Conservation (phyloP, 2,797 vertebrate species). For the Gorsachius magnificus region DNA sequence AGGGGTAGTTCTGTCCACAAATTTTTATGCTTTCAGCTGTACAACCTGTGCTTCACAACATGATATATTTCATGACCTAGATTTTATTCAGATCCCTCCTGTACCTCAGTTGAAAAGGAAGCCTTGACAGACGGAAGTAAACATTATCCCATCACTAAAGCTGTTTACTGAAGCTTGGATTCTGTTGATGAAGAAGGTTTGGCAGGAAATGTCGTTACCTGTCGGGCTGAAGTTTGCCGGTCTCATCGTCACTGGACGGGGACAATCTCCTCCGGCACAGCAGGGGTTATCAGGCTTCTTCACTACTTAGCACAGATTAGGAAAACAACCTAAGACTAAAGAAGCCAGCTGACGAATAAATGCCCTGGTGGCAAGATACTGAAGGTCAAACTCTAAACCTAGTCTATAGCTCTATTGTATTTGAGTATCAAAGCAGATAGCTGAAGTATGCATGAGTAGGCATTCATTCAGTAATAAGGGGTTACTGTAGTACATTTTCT, state of each 20-base stretch:
- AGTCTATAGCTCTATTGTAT: constrained; percentile 8
- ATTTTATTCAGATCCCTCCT: neutral
- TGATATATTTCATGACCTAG: neutral
- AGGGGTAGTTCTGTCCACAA: neutral
- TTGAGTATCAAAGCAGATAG: constrained; percentile 45
- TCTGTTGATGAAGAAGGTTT: neutral
- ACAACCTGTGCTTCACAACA: neutral
- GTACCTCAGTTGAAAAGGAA: neutral
- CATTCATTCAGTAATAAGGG: constrained; percentile 2
- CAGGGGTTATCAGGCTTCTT: neutral
- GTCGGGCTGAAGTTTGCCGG: neutral
- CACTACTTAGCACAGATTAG: neutral
- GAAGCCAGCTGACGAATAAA: neutral
- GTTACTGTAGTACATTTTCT: neutral
- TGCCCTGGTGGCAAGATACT: neutral
- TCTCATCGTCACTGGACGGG: neutral
- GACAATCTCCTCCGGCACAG: neutral
- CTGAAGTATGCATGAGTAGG: constrained; percentile 21
- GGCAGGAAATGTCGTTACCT: neutral
- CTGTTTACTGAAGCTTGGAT: neutral
- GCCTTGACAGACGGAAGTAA: neutral
- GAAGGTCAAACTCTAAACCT: constrained; percentile 43
- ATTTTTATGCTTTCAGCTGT: neutral
- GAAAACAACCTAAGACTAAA: neutral
- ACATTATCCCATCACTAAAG: neutral